phyloP scores from a whole-genome alignment of 1,140 invertebrate species.

The Macrosteles quadrilineatus region DNA sequence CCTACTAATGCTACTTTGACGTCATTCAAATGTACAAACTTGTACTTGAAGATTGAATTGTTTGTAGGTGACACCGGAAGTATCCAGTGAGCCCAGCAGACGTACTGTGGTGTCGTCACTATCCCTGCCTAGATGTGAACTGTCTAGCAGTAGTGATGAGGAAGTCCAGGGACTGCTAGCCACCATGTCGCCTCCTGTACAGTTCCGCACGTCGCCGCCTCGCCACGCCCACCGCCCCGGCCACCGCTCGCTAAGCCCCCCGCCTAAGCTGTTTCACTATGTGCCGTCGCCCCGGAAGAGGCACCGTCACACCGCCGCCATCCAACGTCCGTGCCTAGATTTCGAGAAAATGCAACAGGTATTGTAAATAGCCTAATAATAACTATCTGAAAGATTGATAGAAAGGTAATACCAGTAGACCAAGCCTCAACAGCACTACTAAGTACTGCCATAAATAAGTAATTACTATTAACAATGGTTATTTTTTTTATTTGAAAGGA shows the following conservation, averaged over 20 bases:
- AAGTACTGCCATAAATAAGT: no score
- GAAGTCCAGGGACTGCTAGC: slow-evolving; percentile 60
- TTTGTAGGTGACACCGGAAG: slow-evolving; percentile 27
- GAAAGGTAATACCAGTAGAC: no score
- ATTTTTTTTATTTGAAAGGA: no score
- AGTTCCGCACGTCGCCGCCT: slow-evolving; percentile 89
- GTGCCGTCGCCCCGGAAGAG: slow-evolving; percentile 60
- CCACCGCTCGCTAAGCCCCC: slow-evolving; percentile 64
- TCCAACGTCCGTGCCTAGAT: slow-evolving; percentile 85
- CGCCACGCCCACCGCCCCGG: slow-evolving; percentile 44
- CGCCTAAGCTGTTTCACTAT: slow-evolving; percentile 71
- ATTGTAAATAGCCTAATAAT: no score
- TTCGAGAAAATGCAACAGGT: slow-evolving; percentile 97
- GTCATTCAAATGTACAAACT: no score
- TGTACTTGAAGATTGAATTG: no score
- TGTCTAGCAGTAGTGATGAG: slow-evolving; percentile 50
- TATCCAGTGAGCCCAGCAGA: background rate
- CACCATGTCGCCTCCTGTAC: slow-evolving; percentile 70
- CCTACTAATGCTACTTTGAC: no score
- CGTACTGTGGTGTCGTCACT: background rate
- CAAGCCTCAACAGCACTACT: no score
- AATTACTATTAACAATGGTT: no score
- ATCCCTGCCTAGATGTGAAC: slow-evolving; percentile 38
- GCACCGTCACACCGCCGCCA: slow-evolving; percentile 57
- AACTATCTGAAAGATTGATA: no score